These are phyloP conservation scores for Ophion obscuratus DNA, from an alignment of 2,888 invertebrate genomes.

Conservation along the genomic window DNA sequence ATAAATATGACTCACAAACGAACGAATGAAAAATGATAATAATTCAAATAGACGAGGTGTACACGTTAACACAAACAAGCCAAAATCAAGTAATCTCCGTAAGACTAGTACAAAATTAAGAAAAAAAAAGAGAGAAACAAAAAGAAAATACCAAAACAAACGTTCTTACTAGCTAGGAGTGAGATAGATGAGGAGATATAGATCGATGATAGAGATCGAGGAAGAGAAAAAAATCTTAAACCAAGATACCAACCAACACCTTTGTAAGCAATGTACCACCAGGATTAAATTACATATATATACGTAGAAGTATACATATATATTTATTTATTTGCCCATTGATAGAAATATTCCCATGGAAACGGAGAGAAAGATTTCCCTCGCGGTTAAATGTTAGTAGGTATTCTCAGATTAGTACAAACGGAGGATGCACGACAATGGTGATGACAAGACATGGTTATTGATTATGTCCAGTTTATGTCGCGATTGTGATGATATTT, in stretches of 20 bases:
- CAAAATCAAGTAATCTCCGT: conserved; percentile 81
- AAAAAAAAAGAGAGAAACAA: conserved; percentile 46
- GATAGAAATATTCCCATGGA: not conserved
- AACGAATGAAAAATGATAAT: conserved; percentile 48
- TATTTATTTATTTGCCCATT: not conserved
- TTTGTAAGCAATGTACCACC: conserved; percentile 78
- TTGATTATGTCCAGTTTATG: conserved; percentile 19
- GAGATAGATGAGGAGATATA: conserved; percentile 56
- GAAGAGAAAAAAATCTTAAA: conserved; percentile 73
- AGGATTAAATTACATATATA: conserved; percentile 66
- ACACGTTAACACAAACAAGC: conserved; percentile 78
- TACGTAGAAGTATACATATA: not conserved
- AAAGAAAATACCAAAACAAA: conserved; percentile 66
- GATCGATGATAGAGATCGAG: conserved; percentile 61
- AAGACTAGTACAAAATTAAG: conserved; percentile 51
- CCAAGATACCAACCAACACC: conserved; percentile 83
- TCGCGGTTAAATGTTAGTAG: conserved; percentile 53
- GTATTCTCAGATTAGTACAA: conserved; percentile 29
- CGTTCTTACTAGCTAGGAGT: conserved; percentile 71
- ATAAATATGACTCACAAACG: conserved; percentile 42
- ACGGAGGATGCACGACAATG: not conserved
- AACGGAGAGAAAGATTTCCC: conserved; percentile 16
- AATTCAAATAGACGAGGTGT: conserved; percentile 47
- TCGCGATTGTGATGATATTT: conserved; percentile 35
- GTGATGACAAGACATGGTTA: conserved; percentile 13